These are phyloP conservation scores for Achlya flavicornis DNA, from an alignment of 2,888 invertebrate genomes.

Conservation along the genomic window DNA sequence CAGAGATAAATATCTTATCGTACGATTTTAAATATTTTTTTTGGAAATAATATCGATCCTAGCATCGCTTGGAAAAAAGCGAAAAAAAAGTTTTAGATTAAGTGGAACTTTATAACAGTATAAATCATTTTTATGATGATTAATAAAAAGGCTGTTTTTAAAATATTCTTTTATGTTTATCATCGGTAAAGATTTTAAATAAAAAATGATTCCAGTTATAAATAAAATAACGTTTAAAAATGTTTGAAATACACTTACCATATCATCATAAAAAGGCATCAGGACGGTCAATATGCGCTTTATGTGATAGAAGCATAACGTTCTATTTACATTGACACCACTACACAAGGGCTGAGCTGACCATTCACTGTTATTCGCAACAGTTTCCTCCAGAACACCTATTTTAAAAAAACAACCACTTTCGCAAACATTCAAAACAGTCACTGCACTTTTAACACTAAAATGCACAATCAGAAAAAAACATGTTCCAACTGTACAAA, in stretches of 20 bases:
- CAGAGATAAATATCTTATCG: neutral
- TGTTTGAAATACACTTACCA: slow-evolving; percentile 57
- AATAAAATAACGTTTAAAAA: neutral
- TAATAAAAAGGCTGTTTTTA: no score
- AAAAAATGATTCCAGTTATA: neutral
- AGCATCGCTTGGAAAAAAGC: neutral
- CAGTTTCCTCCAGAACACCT: slow-evolving; percentile 50
- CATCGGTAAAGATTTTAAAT: neutral
- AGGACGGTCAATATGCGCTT: slow-evolving; percentile 65
- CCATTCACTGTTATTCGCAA: slow-evolving; percentile 35
- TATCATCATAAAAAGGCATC: slow-evolving; percentile 79
- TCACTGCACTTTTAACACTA: slow-evolving; percentile 21
- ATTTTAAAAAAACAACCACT: slow-evolving; percentile 61
- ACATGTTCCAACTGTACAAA: neutral
- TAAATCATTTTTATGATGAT: no score
- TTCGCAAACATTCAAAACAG: slow-evolving; percentile 42
- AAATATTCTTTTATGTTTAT: no score
- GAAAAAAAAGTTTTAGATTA: neutral
- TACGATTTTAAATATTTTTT: neutral
- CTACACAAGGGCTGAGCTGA: slow-evolving; percentile 50
- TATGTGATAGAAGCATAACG: slow-evolving; percentile 72
- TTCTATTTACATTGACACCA: slow-evolving; percentile 65
- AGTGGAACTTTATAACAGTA: no score
- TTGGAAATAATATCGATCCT: no score
- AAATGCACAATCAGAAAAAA: slow-evolving; percentile 10